Evolutionary conservation across 2,888 invertebrate species (phyloP).

Genomic region (Glaucopsyche alexis): DNA sequence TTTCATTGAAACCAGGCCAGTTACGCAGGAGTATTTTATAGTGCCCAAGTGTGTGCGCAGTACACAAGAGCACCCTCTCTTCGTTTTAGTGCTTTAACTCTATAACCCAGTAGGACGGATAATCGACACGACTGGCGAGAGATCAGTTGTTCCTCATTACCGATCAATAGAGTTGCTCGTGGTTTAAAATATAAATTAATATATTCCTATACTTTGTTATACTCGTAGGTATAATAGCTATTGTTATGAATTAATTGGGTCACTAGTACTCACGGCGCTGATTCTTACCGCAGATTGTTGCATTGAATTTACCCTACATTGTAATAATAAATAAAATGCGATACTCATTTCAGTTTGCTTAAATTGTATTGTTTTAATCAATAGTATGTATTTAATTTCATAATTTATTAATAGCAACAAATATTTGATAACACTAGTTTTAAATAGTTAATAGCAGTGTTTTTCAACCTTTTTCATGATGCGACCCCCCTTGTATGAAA

Average conservation of each 20-base stretch:
- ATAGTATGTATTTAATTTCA: background rate
- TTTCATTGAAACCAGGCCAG: no score
- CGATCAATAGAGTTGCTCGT: background rate
- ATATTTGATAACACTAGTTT: background rate
- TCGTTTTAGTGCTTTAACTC: no score
- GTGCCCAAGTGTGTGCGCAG: no score
- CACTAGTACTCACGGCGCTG: conserved; percentile 51
- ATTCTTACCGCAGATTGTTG: conserved; percentile 47
- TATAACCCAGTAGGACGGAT: no score
- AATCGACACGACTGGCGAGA: no score
- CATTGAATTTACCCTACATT: conserved; percentile 35
- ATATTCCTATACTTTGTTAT: background rate
- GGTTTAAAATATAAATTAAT: conserved; percentile 30
- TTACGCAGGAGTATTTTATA: no score
- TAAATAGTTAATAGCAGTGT: no score
- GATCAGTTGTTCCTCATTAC: no score
- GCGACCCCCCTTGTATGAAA: no score
- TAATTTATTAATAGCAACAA: background rate
- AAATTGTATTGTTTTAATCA: background rate
- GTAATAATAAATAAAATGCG: conserved; percentile 5
- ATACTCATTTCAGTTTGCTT: conserved; percentile 6
- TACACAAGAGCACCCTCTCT: no score
- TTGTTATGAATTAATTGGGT: conserved; percentile 58
- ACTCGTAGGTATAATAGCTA: conserved; percentile 18
- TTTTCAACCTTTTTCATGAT: no score